Evolutionary conservation across 2,113 vertebrate species (phyloP).

Genomic region (Carlito syrichta): DNA sequence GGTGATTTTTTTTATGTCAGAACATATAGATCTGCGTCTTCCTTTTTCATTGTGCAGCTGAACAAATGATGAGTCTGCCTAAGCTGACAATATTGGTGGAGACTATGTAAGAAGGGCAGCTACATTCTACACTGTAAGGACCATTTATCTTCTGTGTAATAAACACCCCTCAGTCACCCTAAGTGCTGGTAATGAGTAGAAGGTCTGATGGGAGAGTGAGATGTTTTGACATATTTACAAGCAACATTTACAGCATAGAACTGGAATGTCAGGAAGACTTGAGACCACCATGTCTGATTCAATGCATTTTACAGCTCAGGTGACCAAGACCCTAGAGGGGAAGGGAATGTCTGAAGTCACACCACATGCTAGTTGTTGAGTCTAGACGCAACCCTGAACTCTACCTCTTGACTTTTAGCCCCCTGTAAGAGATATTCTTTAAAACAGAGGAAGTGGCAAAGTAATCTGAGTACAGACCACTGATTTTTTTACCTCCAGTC

Average conservation of each 20-base stretch:
- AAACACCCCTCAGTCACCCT: fast-evolving
- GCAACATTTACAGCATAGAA: neutral
- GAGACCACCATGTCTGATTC: fast-evolving
- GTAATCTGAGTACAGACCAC: neutral
- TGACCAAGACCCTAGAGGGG: no score
- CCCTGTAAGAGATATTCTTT: neutral
- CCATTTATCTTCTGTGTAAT: neutral
- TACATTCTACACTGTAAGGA: neutral
- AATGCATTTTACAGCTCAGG: neutral
- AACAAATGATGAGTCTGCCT: neutral
- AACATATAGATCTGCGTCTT: neutral
- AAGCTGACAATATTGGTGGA: neutral
- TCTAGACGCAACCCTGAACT: neutral
- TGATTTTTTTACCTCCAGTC: neutral
- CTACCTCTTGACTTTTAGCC: neutral
- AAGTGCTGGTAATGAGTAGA: no score
- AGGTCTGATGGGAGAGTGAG: neutral
- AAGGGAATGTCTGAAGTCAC: neutral
- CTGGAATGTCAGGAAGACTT: neutral
- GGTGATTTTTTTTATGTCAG: neutral
- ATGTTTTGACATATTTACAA: neutral
- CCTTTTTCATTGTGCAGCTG: neutral
- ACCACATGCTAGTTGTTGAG: neutral
- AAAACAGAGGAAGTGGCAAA: neutral
- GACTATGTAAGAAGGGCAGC: neutral